Conservation (phyloP, 2,113 vertebrate species). For the Monarcha castaneiventris region DNA sequence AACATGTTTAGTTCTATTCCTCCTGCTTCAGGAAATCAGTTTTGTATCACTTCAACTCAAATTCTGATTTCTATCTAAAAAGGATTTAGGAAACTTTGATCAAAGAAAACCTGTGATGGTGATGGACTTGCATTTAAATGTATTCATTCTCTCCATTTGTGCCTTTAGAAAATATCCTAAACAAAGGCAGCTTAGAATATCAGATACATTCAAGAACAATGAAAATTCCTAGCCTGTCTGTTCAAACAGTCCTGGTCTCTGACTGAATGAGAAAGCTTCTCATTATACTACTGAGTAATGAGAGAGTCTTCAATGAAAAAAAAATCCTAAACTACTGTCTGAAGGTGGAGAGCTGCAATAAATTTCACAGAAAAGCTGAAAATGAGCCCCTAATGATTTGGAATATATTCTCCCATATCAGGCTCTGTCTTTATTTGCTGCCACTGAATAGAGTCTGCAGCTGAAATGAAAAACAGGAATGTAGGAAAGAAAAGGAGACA, state of each 20-base stretch:
- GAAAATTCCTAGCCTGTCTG: neutral
- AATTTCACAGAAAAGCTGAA: neutral
- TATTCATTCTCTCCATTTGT: neutral
- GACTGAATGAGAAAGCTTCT: neutral
- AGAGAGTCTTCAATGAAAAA: neutral
- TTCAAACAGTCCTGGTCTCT: neutral
- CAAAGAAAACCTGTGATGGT: neutral
- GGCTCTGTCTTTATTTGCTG: neutral
- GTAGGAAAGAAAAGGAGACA: neutral
- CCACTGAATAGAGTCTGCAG: neutral
- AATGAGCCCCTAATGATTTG: constrained; percentile 23
- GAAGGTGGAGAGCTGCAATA: constrained; percentile 16
- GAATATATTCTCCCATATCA: constrained; percentile 5
- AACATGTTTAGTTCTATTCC: neutral
- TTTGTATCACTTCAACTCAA: neutral
- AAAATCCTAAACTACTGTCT: neutral
- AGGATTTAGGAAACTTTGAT: neutral
- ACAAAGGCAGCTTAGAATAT: neutral
- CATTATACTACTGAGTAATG: neutral
- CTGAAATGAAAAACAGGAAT: neutral
- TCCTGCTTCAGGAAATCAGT: neutral
- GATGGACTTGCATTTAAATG: neutral
- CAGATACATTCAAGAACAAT: neutral
- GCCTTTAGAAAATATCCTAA: neutral
- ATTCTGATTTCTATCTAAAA: neutral